Percentiles rank a stretch among this genome's conserved stretches.
Conservation (phyloP, 2,888 invertebrate genomes). For the Drosophila mimica region DNA sequence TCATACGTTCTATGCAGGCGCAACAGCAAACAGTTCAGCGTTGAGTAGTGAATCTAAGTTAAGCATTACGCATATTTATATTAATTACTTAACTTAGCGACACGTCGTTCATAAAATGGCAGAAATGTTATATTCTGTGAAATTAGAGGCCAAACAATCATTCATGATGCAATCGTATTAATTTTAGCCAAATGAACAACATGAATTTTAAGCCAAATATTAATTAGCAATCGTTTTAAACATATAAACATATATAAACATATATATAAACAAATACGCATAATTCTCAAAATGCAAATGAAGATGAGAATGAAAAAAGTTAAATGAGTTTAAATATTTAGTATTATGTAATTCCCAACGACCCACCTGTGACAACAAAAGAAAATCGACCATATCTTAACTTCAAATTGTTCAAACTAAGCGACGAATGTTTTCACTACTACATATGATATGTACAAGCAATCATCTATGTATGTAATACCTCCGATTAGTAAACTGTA, state of each 20-base stretch:
- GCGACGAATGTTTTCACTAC: conserved; percentile 34
- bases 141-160: conserved; percentile 64
- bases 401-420: conserved; percentile 51
- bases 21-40: conserved; percentile 30
- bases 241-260: conserved; percentile 13
- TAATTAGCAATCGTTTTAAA: conserved; percentile 48
- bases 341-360: conserved; percentile 53
- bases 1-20: conserved; percentile 26
- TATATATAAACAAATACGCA: conserved; percentile 12
- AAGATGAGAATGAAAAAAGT: conserved; percentile 1
- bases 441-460: conserved; percentile 42
- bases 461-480: conserved; percentile 71
- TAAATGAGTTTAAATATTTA: conserved; percentile 41
- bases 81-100: conserved; percentile 54
- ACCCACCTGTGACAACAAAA: conserved; percentile 69
- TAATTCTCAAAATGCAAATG: conserved; percentile 15
- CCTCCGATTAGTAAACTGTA: conserved; percentile 78
- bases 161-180: conserved; percentile 51
- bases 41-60: conserved; percentile 37
- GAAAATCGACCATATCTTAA: conserved; percentile 68
- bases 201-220: conserved; percentile 56
- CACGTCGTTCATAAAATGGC: conserved; percentile 32
- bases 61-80: conserved; percentile 59
- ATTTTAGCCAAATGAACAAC: conserved; percentile 44
- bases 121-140: conserved; percentile 45